Evolutionary conservation across 2,113 vertebrate genomes (phyloP).

Genomic region (Ochotona curzoniae): DNA sequence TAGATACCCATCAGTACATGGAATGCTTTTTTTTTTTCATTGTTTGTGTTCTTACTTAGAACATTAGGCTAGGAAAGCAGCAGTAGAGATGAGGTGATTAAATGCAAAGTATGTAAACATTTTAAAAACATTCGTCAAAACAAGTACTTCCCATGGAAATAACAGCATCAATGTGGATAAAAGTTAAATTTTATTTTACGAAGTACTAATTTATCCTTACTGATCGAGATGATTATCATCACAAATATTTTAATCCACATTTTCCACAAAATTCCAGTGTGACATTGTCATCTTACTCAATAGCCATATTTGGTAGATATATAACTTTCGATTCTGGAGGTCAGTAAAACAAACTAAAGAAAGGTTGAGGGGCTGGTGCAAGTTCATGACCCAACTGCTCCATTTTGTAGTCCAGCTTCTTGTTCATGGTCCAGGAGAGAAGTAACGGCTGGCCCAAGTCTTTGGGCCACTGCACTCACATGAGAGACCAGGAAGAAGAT

Average conservation of each 20-base stretch:
- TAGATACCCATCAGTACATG: neutral
- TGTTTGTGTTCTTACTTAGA: neutral
- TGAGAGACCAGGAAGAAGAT: too few relatives aligned
- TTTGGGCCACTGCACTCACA: too few relatives aligned
- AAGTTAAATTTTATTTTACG: constrained; percentile 3
- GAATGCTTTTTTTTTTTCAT: neutral
- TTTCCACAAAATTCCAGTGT: neutral
- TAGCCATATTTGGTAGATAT: neutral
- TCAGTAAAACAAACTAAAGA: neutral
- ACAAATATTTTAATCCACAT: neutral
- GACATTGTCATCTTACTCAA: neutral
- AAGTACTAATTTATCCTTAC: neutral
- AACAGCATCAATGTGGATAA: neutral
- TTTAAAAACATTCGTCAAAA: constrained; percentile 20
- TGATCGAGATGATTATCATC: neutral
- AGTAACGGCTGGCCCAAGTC: too few relatives aligned
- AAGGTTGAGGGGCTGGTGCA: neutral
- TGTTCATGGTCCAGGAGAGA: too few relatives aligned
- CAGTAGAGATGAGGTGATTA: neutral
- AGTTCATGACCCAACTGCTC: too few relatives aligned
- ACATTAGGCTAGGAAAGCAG: neutral
- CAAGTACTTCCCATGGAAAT: neutral
- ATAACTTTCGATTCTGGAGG: neutral
- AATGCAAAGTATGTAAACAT: constrained; percentile 20
- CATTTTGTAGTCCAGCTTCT: too few relatives aligned